Evolutionary conservation across 2,113 vertebrate genomes (phyloP), one percentile per base, ranked within the genome.

Genomic region (Leptodactylus fuscus): DNA sequence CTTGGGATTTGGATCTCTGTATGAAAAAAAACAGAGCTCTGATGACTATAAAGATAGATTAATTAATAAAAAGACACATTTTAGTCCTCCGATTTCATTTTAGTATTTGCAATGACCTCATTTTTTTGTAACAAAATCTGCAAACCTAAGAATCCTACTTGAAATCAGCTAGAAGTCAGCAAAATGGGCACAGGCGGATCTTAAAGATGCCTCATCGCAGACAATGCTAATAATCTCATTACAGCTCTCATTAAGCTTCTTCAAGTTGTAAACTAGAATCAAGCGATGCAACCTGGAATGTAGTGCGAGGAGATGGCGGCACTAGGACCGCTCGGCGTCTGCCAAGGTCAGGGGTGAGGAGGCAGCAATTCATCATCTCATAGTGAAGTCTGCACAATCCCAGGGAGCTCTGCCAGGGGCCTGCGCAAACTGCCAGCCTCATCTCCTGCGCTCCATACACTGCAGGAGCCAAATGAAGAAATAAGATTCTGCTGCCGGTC

Each of bases 361-460:
- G 73, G 55, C 73, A 77, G 73, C 82, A 85, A 85, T 85, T 77
- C 44, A 85, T 85, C 82, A 85, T 77, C 55, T 38, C 5, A 49
- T 85, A n/a, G 20, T 65, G 44, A 49, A 77, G 82, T 49, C 55
- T 71, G 65, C 46, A 82, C 44, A 82, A 16, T 36, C 79, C 58
- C 46, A 58, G 49, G 44, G 38, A 32, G 82, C 82, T 46, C 71
- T 24, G 18, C 71, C 71, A 76, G 82, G 53, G 71, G 38, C 55
- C 71, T 48, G 41, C 38, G 55, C 46, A 65, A 51, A 85, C 82
- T 78, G 83, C 74, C 74, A 53, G 75, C 60, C 83, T 85, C 46
- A 78, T 53, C 60, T 85, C 60, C 44, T 41, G 74, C n/a, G 18
- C n/a, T 49, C 73, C 58, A 36, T 46, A 53, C 74, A 51, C 74